A percentile compares a stretch with the other conserved stretches of the same genome.
Evolutionary conservation across 2,888 invertebrate species (phyloP).

Genomic region (Troilus luridus): DNA sequence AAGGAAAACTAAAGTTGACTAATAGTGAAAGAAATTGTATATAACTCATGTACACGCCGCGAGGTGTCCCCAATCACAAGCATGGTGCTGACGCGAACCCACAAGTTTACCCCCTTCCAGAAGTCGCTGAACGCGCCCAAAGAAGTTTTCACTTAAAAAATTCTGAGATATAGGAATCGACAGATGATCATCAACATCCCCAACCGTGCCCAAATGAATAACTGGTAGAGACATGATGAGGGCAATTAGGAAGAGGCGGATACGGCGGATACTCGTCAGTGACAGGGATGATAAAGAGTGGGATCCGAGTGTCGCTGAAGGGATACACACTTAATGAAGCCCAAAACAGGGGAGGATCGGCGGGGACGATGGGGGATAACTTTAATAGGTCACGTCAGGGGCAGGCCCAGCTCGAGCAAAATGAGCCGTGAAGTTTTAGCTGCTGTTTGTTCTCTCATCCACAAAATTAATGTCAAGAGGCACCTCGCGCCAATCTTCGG

Average conservation of each 20-base stretch:
- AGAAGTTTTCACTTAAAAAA: not conserved
- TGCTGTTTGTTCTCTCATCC: not conserved
- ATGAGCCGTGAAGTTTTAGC: slow-evolving; percentile 13
- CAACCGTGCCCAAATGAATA: not conserved
- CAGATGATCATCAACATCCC: not conserved
- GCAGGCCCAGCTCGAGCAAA: not conserved
- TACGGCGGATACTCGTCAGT: not conserved
- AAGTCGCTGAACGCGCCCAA: too few relatives aligned
- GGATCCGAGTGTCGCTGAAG: not conserved
- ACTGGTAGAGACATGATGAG: not conserved
- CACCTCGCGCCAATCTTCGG: not conserved
- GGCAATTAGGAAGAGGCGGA: not conserved
- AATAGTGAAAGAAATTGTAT: too few relatives aligned
- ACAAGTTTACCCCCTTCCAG: too few relatives aligned
- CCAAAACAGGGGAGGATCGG: not conserved
- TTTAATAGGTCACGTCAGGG: slow-evolving; percentile 39
- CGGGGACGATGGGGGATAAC: not conserved
- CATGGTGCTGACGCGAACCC: too few relatives aligned
- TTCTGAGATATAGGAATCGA: not conserved
- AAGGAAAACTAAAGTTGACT: too few relatives aligned
- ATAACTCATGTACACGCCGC: too few relatives aligned
- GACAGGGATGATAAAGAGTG: not conserved
- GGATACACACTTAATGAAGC: slow-evolving; percentile 19
- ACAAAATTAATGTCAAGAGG: not conserved
- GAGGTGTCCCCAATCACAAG: too few relatives aligned